Evolutionary conservation across 2,888 invertebrate species (phyloP), one percentile per base, ranked within the genome.

Genomic region (Drosophila atripex): DNA sequence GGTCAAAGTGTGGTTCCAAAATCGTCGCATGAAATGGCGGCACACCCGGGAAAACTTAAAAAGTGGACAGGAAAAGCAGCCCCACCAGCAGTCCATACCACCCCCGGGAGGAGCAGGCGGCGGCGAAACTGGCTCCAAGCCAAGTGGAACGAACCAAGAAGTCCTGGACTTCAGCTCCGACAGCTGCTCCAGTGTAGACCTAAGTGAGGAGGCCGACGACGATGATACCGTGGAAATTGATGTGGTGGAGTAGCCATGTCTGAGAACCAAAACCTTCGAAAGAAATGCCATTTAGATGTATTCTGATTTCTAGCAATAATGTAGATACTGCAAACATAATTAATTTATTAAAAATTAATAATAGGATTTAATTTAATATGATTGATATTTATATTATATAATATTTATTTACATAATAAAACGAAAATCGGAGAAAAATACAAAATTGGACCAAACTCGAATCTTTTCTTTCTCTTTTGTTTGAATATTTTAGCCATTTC

Each of bases 1-100:
- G 96, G 97, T 97, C 1, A 97, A 97, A 92, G 97, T 97, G 2
- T 97, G 97, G 97, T 97, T 97, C 90, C 98, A 98, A 93, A 98
- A 92, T 89, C 93, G 97, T 0, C 94, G 97, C 60, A 97, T 97
- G 96, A 97, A 97, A 90, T 97, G 96, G 96, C 93, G 97, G 0
- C 96, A 97, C 86, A 95, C 95, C 30, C 94, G 95, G 76, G 95
- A 95, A 80, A 93, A 93, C 71, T 82, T 91, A 0, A 91, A 91
- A 58, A 90, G 89, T 53, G 90, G 91, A 0, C 91, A 91, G 28
- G 91, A 91, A 50, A 91, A 91, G 58, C 87, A 90, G 32, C 80
- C 88, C 14, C 65, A 53, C n/a, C 70, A 50, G 11, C 69, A 52
- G 21, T 30, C 41, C 32, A 14, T 38, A 32, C n/a, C 68, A 32